Evolutionary conservation across 2,113 vertebrate species (phyloP).

Genomic region (Myrmophylax atrothorax): DNA sequence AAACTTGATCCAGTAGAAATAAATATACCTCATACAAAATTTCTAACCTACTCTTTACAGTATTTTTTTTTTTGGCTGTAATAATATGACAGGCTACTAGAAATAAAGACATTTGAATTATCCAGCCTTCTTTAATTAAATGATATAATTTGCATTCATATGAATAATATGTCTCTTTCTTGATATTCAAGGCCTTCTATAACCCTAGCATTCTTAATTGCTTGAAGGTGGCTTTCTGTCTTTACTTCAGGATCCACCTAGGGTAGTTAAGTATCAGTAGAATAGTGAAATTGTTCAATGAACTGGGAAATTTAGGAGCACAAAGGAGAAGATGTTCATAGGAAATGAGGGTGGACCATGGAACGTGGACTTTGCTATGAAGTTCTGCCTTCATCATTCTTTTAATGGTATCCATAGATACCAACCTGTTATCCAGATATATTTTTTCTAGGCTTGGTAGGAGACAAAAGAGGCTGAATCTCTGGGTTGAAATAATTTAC

Average conservation of each 20-base stretch:
- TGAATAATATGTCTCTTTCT: background rate
- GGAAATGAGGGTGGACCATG: background rate
- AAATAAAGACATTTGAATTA: background rate
- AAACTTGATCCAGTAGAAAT: background rate
- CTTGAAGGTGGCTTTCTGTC: background rate
- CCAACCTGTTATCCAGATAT: background rate
- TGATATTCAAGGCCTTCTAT: background rate
- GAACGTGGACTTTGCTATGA: accelerated
- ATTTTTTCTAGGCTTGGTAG: background rate
- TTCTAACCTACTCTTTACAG: background rate
- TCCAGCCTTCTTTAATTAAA: background rate
- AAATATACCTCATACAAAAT: background rate
- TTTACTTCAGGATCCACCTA: background rate
- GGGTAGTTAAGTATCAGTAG: background rate
- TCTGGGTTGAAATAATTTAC: background rate
- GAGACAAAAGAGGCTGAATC: background rate
- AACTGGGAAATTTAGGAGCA: background rate
- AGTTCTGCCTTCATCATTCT: background rate
- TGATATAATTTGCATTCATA: background rate
- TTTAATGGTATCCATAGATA: background rate
- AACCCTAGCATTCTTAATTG: background rate
- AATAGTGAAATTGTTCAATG: background rate
- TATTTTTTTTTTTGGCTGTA: background rate
- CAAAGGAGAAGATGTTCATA: background rate
- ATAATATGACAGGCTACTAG: background rate